Base-by-base conservation (phyloP, 2,797 vertebrate genomes). In the Rhyacichthys aspro region DNA sequence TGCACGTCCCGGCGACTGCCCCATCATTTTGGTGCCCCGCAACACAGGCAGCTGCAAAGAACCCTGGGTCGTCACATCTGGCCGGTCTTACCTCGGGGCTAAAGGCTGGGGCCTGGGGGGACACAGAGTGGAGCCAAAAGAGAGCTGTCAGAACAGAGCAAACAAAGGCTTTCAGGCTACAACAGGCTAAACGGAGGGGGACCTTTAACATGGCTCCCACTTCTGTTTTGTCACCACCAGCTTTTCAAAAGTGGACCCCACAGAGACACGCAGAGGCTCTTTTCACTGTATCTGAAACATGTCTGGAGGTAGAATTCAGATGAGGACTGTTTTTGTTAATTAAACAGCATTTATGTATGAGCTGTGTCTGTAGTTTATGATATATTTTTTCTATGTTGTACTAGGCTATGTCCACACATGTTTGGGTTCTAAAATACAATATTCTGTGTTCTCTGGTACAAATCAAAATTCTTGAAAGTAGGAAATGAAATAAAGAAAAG, bases 31-130 rank as follows among this genome's bases (percentile, higher is more conserved):
- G 63, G 75, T 71, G 70, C 59, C 71, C 69, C 44, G 56, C 60
- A 72, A 72, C 73, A 71, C 61, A 60, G 80, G 85, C 88, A 86
- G 84, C 86, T 87, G 85, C 68, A 63, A 49, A 73, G 80, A 81
- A 81, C 86, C 75, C 74, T 11, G 71, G 84, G 80, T 83, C 63
- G 79, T 78, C 86, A 91, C 89, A 93, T 92, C 88, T 92, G 90
- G 87, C 72, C 66, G 55, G 79, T 70, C 81, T 90, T 87, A 89
- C 88, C 88, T 90, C 58, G 33, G 85, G 82, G 76, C 82, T 83
- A 76, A 77, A 70, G 70, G 61, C 67, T 43, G 55, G 54, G 60
- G 78, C 79, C 74, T 78, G 79, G 67, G 79, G 81, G 71, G 81
- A 74, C 60, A 72, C 54, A 63, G 59, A 63, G 66, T 11, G 50